phyloP scores from a whole-genome alignment of 2,888 invertebrate genomes.

The Leistus spinibarbis region DNA sequence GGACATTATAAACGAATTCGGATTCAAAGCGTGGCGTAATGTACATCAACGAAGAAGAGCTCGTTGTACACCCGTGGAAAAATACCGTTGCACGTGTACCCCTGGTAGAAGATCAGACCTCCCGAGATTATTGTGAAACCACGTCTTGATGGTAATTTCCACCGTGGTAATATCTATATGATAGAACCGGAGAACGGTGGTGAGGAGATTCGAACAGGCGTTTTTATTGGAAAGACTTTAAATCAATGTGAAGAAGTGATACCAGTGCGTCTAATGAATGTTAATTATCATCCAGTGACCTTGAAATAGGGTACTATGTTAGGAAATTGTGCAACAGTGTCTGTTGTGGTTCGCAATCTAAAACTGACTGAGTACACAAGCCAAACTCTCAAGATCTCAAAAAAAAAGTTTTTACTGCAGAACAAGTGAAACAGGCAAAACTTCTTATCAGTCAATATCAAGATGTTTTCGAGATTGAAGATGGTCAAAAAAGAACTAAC shows the following conservation, averaged over 20 bases:
- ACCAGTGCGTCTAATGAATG: slow-evolving; percentile 11
- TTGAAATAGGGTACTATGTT: background rate
- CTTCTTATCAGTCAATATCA: background rate
- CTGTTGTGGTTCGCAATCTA: background rate
- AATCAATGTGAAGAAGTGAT: background rate
- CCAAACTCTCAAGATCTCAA: background rate
- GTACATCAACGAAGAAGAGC: background rate
- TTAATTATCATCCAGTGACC: background rate
- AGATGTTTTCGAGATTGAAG: background rate
- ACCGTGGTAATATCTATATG: background rate
- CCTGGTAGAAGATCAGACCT: too few relatives aligned
- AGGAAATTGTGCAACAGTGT: background rate
- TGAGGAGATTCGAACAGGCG: background rate
- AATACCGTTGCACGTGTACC: background rate
- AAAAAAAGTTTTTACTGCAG: background rate
- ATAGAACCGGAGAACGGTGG: background rate
- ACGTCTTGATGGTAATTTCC: background rate
- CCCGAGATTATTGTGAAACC: too few relatives aligned
- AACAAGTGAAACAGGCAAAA: background rate
- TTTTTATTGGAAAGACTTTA: background rate
- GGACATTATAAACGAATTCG: slow-evolving; percentile 6
- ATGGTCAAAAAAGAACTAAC: background rate
- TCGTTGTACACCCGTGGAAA: background rate
- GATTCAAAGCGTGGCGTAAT: slow-evolving; percentile 5
- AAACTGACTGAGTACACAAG: background rate